Evolutionary conservation across 1,140 invertebrate species (phyloP), one percentile per base, ranked within the genome.

Genomic region (Luehdorfia chinensis): DNA sequence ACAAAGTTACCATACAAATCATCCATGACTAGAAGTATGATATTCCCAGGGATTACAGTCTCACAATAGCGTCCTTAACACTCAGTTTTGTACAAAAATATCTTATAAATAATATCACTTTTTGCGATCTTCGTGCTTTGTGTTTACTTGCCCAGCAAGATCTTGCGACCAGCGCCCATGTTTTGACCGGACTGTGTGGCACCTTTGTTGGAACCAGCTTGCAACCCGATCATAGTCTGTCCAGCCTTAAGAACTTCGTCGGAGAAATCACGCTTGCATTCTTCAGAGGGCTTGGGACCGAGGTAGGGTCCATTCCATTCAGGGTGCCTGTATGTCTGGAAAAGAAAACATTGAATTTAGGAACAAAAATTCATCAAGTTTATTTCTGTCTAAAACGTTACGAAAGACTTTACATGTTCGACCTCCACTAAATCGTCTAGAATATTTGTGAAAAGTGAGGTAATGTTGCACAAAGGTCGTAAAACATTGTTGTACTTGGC

Each of bases 191-290:
- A 92, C 87, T 97, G 96, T 31, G 94, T 94, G 54, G 96, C 96
- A 25, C 96, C 97, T 78, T 97, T 97, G 90, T 99, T 99, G 64
- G 91, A 92, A n/a, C 97, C 97, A 63, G 96, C 96, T 88, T 99
- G 97, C 7, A 99, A 91, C 65, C 96, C 96, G 67, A 98, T 96
- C 32, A 98, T 89, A 30, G 91, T 92, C 77, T 98, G 92, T 6
- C 97, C 97, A 49, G 96, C 96, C 51, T 93, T 91, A 46, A 99
- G 79, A 75, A 97, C 94, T 66, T 97, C 96, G 11, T 98, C 95
- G 0, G 92, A 94, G 87, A 98, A 99, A 25, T 97, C 92, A 21
- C 97, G 92, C 81, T 94, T 94, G 88, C 96, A 94, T 71, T 97
- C 96, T 19, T 98, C 96, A 33, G 96, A 84, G 47, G 96, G 96